Percentiles rank a stretch among this genome's conserved stretches.
These are phyloP conservation scores for Galleria mellonella DNA, from an alignment of 1,140 invertebrate species.

Conservation along the genomic window DNA sequence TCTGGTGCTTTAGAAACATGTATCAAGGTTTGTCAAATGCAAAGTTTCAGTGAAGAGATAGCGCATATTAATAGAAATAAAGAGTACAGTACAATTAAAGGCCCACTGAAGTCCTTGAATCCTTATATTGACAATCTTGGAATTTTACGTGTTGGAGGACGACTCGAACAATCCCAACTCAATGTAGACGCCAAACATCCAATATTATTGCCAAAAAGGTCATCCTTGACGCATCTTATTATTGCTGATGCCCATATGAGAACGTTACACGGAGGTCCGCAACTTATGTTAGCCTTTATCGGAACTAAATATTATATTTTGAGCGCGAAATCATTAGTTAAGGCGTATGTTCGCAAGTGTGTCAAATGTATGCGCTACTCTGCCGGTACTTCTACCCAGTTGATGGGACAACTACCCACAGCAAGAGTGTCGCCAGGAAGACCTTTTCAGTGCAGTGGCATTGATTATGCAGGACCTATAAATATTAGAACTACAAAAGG, in stretches of 20 bases:
- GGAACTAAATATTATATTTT: conserved; percentile 25
- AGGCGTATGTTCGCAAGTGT: conserved; percentile 1
- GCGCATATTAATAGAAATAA: too few species aligned
- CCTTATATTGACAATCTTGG: conserved; percentile 41
- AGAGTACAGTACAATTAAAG: too few species aligned
- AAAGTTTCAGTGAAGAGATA: too few species aligned
- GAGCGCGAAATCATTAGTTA: conserved; percentile 8
- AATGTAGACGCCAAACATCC: conserved; percentile 40
- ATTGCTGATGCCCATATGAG: conserved; percentile 23
- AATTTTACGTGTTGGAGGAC: conserved; percentile 51
- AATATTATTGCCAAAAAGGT: conserved; percentile 31
- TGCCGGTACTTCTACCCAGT: conserved; percentile 1
- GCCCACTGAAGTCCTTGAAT: too few species aligned
- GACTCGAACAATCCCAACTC: conserved; percentile 29
- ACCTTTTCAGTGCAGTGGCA: conserved; percentile 36
- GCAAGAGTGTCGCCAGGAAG: conserved; percentile 19
- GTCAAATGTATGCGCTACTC: conserved; percentile 3
- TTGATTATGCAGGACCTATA: conserved; percentile 50
- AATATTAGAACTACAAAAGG: conserved; percentile 10
- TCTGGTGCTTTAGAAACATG: too few species aligned
- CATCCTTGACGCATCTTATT: conserved; percentile 26
- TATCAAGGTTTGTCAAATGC: too few species aligned
- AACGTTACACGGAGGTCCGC: conserved; percentile 21
- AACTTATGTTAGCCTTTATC: conserved; percentile 10
- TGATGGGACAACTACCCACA: conserved; percentile 43